Evolutionary conservation across 92 coral and sea anemone genomes (phyloP).

Genomic region (Siderastrea radians): DNA sequence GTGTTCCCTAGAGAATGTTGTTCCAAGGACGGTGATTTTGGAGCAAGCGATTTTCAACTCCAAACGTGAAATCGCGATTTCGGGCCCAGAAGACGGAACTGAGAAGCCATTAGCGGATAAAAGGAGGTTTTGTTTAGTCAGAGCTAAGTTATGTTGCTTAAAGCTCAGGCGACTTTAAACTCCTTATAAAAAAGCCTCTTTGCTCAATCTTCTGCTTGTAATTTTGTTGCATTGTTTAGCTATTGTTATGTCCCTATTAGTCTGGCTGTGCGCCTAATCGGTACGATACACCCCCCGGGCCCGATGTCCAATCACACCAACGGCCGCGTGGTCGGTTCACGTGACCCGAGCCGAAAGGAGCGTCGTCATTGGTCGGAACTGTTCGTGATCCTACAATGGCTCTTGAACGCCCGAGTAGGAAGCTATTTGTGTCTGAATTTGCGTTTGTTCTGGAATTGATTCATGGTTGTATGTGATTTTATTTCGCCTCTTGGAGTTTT

Average conservation of each 20-base stretch:
- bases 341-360: constrained; percentile 35
- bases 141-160: background rate
- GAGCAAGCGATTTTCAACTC: background rate
- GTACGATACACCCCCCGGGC: constrained; percentile 11
- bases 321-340: constrained; percentile 31
- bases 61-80: background rate
- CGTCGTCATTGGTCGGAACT: constrained; percentile 73
- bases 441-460: constrained; percentile 41
- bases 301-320: constrained; percentile 25
- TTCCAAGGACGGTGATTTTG: background rate
- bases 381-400: constrained; percentile 75
- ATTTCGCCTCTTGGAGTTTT: constrained; percentile 48
- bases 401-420: constrained; percentile 66
- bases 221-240: constrained; percentile 2
- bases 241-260: constrained; percentile 11
- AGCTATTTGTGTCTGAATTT: constrained; percentile 16
- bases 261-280: constrained; percentile 42
- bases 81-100: background rate
- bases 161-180: constrained; percentile 26
- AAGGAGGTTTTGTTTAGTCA: background rate
- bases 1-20: constrained; percentile 2
- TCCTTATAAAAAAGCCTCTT: constrained; percentile 48
- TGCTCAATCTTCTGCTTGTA: constrained; percentile 6
- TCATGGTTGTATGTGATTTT: constrained; percentile 61
- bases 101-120: background rate